Evolutionary conservation across 2,888 invertebrate genomes (phyloP).

Genomic region (Imbricaverruca yamaguchii): DNA sequence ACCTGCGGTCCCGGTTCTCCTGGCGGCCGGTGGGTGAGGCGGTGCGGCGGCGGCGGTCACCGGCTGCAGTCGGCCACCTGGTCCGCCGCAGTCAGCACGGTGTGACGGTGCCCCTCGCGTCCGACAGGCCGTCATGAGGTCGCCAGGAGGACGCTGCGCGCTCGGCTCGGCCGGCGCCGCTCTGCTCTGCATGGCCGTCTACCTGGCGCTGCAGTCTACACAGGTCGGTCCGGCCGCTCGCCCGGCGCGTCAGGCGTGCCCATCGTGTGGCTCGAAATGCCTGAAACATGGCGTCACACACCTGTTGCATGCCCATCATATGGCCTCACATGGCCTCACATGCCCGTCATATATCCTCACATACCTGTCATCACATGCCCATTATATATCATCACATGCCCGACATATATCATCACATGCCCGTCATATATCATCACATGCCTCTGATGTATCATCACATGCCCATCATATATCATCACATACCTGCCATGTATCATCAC

Average conservation of each 20-base stretch:
- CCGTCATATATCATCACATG: too few relatives aligned
- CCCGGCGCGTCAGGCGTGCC: neutral
- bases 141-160: neutral
- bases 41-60: neutral
- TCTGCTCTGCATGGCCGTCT: neutral
- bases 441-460: too few relatives aligned
- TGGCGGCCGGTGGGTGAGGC: neutral
- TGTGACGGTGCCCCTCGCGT: neutral
- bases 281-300: neutral
- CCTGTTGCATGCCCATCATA: too few relatives aligned
- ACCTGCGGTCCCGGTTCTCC: neutral
- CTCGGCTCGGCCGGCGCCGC: neutral
- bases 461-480: too few relatives aligned
- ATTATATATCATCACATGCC: too few relatives aligned
- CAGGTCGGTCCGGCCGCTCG: neutral
- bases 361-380: too few relatives aligned
- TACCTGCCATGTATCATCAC: too few relatives aligned
- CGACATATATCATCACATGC: too few relatives aligned
- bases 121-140: slow-evolving; percentile 9
- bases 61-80: neutral
- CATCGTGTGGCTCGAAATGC: too few relatives aligned
- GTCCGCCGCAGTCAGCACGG: neutral
- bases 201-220: neutral
- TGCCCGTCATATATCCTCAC: too few relatives aligned
- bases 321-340: too few relatives aligned